These are phyloP conservation scores for Enteromius treurensis DNA, from an alignment of 2,797 vertebrate genomes.

Conservation along the genomic window DNA sequence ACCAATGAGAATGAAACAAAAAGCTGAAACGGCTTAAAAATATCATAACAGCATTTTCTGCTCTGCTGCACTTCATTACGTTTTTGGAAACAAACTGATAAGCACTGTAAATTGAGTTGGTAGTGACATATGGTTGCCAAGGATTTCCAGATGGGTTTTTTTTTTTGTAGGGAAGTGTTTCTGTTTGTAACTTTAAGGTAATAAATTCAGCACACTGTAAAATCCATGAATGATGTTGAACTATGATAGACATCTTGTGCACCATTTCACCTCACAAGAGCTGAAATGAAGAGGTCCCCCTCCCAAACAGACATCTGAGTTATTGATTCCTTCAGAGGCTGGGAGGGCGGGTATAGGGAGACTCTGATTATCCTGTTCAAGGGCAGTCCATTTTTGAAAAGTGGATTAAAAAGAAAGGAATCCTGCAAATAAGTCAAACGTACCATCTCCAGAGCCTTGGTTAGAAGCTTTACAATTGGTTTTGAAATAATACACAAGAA, in stretches of 20 bases:
- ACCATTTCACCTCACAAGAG: conserved; percentile 13
- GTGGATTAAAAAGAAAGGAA: not conserved
- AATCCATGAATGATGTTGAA: not conserved
- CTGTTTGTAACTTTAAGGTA: not conserved
- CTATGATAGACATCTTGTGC: conserved; percentile 16
- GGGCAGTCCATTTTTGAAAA: conserved; percentile 15
- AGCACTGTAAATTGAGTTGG: not conserved
- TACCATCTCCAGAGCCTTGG: not conserved
- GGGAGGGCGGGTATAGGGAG: conserved; percentile 5
- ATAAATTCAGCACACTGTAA: not conserved
- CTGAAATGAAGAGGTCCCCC: not conserved
- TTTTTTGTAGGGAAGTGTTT: not conserved
- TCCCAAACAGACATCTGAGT: conserved; percentile 4
- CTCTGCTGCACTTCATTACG: not conserved
- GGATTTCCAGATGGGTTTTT: not conserved
- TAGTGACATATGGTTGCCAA: not conserved
- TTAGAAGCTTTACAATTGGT: not conserved
- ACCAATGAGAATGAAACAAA: not conserved
- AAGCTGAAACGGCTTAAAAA: conserved; percentile 1
- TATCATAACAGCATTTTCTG: not conserved
- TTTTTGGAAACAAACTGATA: conserved; percentile 14
- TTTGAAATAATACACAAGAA: not conserved
- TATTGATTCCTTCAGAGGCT: conserved; percentile 18
- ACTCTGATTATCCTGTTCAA: conserved; percentile 2
- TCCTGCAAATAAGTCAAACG: not conserved